Conservation (phyloP, 1,140 invertebrate genomes). For the Brachionus asplanchnoidis region DNA sequence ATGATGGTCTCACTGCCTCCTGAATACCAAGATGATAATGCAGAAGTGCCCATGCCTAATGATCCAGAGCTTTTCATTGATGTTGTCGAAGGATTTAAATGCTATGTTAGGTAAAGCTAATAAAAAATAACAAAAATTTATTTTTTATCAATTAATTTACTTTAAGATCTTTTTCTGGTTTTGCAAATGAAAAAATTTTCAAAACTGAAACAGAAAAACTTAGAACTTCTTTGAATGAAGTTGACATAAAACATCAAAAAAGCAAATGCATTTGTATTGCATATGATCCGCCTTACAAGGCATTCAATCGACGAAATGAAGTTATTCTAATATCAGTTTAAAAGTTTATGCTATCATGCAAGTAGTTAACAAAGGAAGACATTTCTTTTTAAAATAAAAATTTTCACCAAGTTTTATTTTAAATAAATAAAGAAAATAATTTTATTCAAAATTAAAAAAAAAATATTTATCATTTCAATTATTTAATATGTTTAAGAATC, state of each 20-base stretch:
- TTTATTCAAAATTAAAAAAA: no score
- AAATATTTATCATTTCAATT: no score
- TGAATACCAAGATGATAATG: not conserved
- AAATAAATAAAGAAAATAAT: no score
- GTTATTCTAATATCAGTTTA: conserved; percentile 26
- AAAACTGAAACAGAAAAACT: conserved; percentile 30
- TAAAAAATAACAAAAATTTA: not conserved
- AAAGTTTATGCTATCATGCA: no score
- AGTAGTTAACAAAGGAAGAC: no score
- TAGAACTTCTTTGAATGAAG: not conserved
- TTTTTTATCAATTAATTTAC: not conserved
- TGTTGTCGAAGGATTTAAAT: not conserved
- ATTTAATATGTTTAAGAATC: no score
- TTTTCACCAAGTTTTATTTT: no score
- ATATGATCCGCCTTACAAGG: conserved; percentile 39
- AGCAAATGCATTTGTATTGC: conserved; percentile 31
- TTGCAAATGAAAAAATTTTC: conserved; percentile 14
- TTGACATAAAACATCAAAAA: not conserved
- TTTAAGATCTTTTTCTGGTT: conserved; percentile 9
- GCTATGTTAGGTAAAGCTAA: not conserved
- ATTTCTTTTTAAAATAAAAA: no score
- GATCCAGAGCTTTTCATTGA: conserved; percentile 20
- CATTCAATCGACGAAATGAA: conserved; percentile 27
- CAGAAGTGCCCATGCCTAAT: not conserved
- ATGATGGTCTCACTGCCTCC: conserved; percentile 22